Evolutionary conservation across 2,113 vertebrate species (phyloP), one percentile per base, ranked within the genome.

Genomic region (Chlamydotis undulata): DNA sequence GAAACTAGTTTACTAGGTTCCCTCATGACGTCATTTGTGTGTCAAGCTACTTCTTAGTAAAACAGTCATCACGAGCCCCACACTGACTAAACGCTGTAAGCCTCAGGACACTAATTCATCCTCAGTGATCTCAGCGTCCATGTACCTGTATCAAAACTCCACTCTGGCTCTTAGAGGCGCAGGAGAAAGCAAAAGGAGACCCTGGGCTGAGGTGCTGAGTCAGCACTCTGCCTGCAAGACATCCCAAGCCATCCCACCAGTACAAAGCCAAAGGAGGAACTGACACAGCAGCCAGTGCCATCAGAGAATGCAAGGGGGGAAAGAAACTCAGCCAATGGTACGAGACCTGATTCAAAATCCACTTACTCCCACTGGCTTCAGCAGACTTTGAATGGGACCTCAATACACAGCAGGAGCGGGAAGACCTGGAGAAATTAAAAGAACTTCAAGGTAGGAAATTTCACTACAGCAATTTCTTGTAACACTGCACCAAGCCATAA

Each of bases 191-290:
- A 18, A 47, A 68, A 86, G 26, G 13, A 50, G 70, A 24, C 21
- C 4, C 24, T 7, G 56, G 10, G 64, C 43, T 29, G 47, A n/a
- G 29, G 14, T 3, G 13, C 84, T 43, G 84, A 94, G 71, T 68
- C 92, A 94, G 89, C 80, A 39, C 70, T 68, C 41, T 63, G 49
- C 7, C 60, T 18, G 43, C 37, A 28, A 45, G 1, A 65, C 81
- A 56, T 31, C 71, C 70, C 53, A 43, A 43, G 33, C 33, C 85
- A 87, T 5, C 43, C 41, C 21, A 28, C 22, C 1, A 2, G 17
- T 2, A 6, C 0, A 0, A 16, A 16, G 49, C 39, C n/a, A 24
- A 6, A 35, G 45, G 37, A 35, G 49, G 52, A 87, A 73, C 69
- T 9, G 41, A 57, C 19, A 6, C 65, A 70, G 71, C 84, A 24